Base-by-base conservation (phyloP, 2,888 invertebrate species). In the Cryptocephalus moraei region DNA sequence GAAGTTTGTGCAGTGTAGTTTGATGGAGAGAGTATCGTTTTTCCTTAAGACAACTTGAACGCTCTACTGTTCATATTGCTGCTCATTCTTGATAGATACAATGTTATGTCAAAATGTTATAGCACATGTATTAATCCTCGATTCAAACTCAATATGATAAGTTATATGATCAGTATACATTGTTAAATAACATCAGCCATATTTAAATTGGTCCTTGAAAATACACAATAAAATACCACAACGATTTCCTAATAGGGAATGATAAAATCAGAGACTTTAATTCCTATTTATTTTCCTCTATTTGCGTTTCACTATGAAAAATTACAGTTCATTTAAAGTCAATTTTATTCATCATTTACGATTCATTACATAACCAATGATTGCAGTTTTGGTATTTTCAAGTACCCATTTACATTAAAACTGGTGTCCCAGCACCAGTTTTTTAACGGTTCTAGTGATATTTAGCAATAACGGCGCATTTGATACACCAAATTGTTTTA, bases 11-110 rank as follows among this genome's bases (percentile, higher is more conserved):
- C 66, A 66, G 67, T 67, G 68, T 70, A 68, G 67, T 69, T 68
- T 69, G 68, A 68, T 69, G 69, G 68, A 70, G 69, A 69, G 69
- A 66, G 67, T 69, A 69, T 66, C 68, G 62, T 64, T 63, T 52
- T 59, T 46, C 59, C 43, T 39, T 22, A 43, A 43, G 41, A 43
- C 56, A 43, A 41, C 51, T 46, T 67, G 65, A 65, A 67, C 65
- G 65, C 60, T 63, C 62, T 60, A 61, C 63, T 65, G 65, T 59
- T 67, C 66, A 64, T 67, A 64, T 62, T 51, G 51, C 56, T 53
- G 53, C 55, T 53, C 47, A 46, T 44, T 40, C 4, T 45, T 41
- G 43, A 22, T 47, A 45, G 39, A 32, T 36, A 46, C 39, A 33
- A 31, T 42, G 41, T 14, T 40, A 13, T 22, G 6, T 22, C 22